Evolutionary conservation across 2,797 vertebrate genomes (phyloP).

Genomic region (Oreochromis mossambicus): DNA sequence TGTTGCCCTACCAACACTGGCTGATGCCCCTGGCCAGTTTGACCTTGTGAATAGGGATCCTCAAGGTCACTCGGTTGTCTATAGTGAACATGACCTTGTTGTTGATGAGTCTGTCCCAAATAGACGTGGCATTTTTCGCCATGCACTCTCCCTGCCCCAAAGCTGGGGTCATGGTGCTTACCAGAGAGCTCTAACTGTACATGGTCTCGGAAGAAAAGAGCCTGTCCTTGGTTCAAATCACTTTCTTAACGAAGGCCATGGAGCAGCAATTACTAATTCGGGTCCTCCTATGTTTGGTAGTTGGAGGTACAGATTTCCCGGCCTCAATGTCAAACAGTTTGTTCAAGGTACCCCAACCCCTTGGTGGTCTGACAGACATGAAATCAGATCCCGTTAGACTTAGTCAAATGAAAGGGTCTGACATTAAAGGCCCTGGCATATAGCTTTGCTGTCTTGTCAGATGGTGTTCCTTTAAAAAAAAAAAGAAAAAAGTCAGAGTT

Average conservation of each 20-base stretch:
- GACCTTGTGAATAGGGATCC: conserved; percentile 21
- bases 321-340: neutral
- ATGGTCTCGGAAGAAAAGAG: neutral
- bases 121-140: conserved; percentile 23
- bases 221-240: neutral
- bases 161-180: conserved; percentile 9
- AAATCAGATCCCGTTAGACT: neutral
- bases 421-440: neutral
- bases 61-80: conserved; percentile 37
- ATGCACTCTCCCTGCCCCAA: neutral
- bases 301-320: neutral
- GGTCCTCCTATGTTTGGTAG: neutral
- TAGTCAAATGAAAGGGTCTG: neutral
- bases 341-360: neutral
- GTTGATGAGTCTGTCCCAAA: conserved; percentile 40
- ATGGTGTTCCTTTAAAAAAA: neutral
- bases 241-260: neutral
- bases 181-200: neutral
- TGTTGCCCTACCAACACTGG: conserved; percentile 13
- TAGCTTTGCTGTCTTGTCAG: conserved; percentile 6
- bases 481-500: no score
- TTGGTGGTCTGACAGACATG: neutral
- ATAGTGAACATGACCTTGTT: conserved; percentile 22
- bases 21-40: neutral
- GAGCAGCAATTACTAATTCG: neutral